Base-by-base conservation (phyloP, 2,888 invertebrate species). In the Sthenelais limicola region DNA sequence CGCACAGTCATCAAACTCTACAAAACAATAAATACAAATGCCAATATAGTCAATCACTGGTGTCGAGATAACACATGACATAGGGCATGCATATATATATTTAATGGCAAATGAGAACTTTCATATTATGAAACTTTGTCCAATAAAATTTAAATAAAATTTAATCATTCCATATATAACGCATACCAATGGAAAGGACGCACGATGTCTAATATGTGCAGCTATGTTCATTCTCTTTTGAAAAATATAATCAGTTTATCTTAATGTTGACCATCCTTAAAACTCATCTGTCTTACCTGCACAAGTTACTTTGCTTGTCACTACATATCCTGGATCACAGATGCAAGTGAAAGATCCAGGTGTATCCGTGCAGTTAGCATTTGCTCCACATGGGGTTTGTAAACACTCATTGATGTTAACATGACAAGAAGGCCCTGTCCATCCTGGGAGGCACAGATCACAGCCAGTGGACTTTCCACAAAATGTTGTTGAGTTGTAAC, bases 241-340 rank as follows among this genome's bases (percentile, higher is more conserved):
- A n/a, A n/a, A n/a, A n/a, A n/a, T n/a, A n/a, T 43, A 43, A 43
- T 12, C 43, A 43, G 43, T 43, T n/a, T n/a, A n/a, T n/a, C n/a
- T n/a, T n/a, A n/a, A n/a, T n/a, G n/a, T n/a, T n/a, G n/a, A n/a
- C n/a, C n/a, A n/a, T n/a, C n/a, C n/a, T n/a, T n/a, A n/a, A n/a
- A n/a, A n/a, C n/a, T n/a, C n/a, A n/a, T n/a, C n/a, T n/a, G 7
- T n/a, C 56, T 12, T 71, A 81, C 80, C 80, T 68, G 62, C 72
- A 69, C 82, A 82, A 18, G 74, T 69, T 18, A 72, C 62, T 30
- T 69, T 70, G 49, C 76, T 77, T 15, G 24, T 68, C 9, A 81
- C 32, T 3, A 26, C 24, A 49, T 73, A 80, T n/a, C 82, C 82
- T 5, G 52, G 66, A 7, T 73, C 56, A 73, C 79, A 81, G 9